phyloP scores from a whole-genome alignment of 2,888 invertebrate species.

The Melinaea menophilus region DNA sequence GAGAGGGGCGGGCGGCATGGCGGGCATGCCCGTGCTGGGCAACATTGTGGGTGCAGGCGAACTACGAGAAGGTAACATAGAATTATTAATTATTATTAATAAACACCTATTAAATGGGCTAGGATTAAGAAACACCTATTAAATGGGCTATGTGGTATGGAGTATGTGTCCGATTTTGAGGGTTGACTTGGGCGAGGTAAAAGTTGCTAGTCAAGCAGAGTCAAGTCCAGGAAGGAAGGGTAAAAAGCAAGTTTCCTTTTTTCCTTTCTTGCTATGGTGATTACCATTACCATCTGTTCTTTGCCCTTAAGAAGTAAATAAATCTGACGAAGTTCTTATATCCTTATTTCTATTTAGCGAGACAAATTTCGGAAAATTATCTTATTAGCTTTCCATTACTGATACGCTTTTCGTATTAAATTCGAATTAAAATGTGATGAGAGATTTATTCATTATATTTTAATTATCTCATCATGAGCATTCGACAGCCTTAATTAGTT shows the following conservation, averaged over 20 bases:
- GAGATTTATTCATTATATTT: neutral
- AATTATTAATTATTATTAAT: conserved; percentile 24
- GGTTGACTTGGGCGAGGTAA: too few species aligned
- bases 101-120: too few species aligned
- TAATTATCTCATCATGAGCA: conserved; percentile 22
- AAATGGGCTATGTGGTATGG: too few species aligned
- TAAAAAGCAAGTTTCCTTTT: too few species aligned
- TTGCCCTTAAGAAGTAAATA: too few species aligned
- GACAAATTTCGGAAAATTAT: neutral
- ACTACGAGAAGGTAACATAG: conserved; percentile 46
- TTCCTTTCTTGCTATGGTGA: too few species aligned
- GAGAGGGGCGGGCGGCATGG: conserved; percentile 63
- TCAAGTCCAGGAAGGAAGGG: too few species aligned
- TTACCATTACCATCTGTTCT: too few species aligned
- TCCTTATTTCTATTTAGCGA: too few species aligned
- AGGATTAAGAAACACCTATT: neutral
- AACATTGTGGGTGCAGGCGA: conserved; percentile 70
- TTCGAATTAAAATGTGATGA: neutral
- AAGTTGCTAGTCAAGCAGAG: too few species aligned
- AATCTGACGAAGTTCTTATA: too few species aligned
- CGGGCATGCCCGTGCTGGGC: conserved; percentile 70
- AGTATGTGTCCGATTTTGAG: too few species aligned
- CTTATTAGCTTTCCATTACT: neutral
- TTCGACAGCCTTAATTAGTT: neutral
- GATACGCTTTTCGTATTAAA: neutral